Evolutionary conservation across 1,140 invertebrate species (phyloP).

Genomic region (Anoplophora glabripennis): DNA sequence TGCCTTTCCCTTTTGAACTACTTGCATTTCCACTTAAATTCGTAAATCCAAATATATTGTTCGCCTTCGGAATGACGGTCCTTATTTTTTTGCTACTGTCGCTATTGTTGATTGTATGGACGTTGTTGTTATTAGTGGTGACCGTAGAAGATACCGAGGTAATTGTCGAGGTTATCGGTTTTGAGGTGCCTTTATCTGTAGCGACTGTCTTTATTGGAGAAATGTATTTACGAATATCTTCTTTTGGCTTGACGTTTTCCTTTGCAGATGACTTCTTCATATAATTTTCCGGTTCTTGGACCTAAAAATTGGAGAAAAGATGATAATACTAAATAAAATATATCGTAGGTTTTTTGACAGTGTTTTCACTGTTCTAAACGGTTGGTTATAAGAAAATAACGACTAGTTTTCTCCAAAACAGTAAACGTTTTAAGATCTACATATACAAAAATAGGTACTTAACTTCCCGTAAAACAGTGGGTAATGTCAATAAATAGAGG

Average conservation of each 20-base stretch:
- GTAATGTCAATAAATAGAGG: too few relatives aligned
- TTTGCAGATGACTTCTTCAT: constrained; percentile 36
- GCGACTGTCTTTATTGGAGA: constrained; percentile 11
- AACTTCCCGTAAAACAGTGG: neutral
- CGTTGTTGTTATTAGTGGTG: constrained; percentile 16
- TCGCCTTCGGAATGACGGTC: constrained; percentile 30
- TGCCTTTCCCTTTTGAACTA: constrained; percentile 12
- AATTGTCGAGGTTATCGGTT: constrained; percentile 16
- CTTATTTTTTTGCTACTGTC: constrained; percentile 30
- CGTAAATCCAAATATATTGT: constrained; percentile 35
- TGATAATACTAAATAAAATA: neutral
- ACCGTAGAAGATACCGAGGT: constrained; percentile 29
- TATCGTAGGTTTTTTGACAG: too few relatives aligned
- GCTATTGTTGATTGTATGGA: constrained; percentile 28
- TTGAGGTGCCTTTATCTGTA: constrained; percentile 15
- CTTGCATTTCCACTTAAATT: constrained; percentile 15
- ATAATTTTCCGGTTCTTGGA: constrained; percentile 55
- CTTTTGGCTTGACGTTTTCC: constrained; percentile 12
- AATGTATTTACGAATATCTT: constrained; percentile 37
- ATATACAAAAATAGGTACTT: neutral
- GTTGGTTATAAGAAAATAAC: neutral
- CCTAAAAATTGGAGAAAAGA: constrained; percentile 66
- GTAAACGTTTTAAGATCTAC: neutral
- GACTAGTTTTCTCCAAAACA: neutral
- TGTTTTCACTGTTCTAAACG: neutral